Conservation (phyloP, 2,797 vertebrate genomes). For the Eurystomus glaucurus region DNA sequence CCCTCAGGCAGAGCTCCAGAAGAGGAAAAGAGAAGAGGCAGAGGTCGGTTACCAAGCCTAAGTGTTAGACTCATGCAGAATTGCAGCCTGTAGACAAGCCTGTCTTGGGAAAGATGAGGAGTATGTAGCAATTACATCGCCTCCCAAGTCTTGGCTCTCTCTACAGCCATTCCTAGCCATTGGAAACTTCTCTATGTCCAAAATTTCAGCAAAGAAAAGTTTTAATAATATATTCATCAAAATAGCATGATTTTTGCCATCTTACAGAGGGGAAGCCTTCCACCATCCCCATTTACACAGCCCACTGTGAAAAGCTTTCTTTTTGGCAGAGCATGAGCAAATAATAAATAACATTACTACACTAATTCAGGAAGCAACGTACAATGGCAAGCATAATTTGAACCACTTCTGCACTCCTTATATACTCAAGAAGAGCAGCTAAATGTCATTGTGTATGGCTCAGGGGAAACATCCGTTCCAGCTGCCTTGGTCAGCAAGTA, state of each 20-base stretch:
- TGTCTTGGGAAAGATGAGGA: constrained; percentile 61
- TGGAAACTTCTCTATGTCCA: constrained; percentile 47
- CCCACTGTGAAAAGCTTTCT: background rate
- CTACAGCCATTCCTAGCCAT: constrained; percentile 28
- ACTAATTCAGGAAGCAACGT: constrained; percentile 50
- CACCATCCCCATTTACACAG: background rate
- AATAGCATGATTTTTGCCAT: background rate
- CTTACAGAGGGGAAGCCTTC: background rate
- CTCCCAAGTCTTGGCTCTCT: constrained; percentile 56
- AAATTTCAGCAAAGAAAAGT: constrained; percentile 31
- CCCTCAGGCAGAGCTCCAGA: constrained; percentile 37
- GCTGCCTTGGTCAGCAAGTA: constrained; percentile 44
- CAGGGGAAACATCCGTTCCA: constrained; percentile 57
- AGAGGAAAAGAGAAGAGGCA: constrained; percentile 44
- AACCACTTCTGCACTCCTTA: constrained; percentile 43
- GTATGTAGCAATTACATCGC: constrained; percentile 40
- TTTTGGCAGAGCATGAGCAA: background rate
- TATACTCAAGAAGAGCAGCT: constrained; percentile 21
- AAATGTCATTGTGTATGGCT: constrained; percentile 31
- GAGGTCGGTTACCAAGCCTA: constrained; percentile 46
- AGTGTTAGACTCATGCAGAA: constrained; percentile 36
- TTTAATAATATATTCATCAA: background rate
- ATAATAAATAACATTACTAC: constrained; percentile 50
- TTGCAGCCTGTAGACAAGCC: constrained; percentile 56
- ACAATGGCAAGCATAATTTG: constrained; percentile 47